Evolutionary conservation across 2,888 invertebrate species (phyloP).

Genomic region (Cartodere bifasciata): DNA sequence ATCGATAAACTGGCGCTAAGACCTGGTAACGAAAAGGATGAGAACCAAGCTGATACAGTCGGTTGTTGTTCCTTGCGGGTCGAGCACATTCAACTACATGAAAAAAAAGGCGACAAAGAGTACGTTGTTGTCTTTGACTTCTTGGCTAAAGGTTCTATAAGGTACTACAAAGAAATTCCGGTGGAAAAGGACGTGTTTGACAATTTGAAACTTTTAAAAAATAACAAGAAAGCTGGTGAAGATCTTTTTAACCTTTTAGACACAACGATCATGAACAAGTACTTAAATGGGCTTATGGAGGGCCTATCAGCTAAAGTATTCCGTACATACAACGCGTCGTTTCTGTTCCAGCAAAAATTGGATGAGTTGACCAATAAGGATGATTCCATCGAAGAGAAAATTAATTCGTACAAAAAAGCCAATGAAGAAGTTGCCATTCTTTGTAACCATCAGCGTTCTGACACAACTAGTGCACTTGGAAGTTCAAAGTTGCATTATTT

Average conservation of each 20-base stretch:
- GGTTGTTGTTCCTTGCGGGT: slow-evolving; percentile 94
- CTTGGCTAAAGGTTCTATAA: slow-evolving; percentile 81
- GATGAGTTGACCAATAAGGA: slow-evolving; percentile 76
- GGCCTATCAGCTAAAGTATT: slow-evolving; percentile 98
- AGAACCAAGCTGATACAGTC: slow-evolving; percentile 98
- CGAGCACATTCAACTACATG: slow-evolving; percentile 86
- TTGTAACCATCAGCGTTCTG: slow-evolving; percentile 99
- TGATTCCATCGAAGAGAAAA: slow-evolving; percentile 67
- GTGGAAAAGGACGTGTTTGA: slow-evolving; percentile 98
- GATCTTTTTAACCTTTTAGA: slow-evolving; percentile 96
- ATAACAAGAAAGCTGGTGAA: slow-evolving; percentile 87
- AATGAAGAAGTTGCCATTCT: slow-evolving; percentile 96
- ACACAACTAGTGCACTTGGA: slow-evolving; percentile 95
- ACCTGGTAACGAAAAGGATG: slow-evolving; percentile 95
- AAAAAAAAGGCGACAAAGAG: slow-evolving; percentile 72
- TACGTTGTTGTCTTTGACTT: slow-evolving; percentile 98
- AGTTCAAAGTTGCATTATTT: slow-evolving; percentile 98
- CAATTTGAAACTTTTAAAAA: slow-evolving; percentile 93
- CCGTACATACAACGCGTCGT: slow-evolving; percentile 99
- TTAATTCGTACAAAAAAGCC: slow-evolving; percentile 93
- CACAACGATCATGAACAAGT: slow-evolving; percentile 91
- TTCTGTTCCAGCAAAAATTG: slow-evolving; percentile 91
- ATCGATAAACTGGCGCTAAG: slow-evolving; percentile 96
- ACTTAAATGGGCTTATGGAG: slow-evolving; percentile 93
- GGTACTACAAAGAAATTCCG: slow-evolving; percentile 88